Evolutionary conservation across 2,797 vertebrate species (phyloP).

Genomic region (Malacoctenus gilli): DNA sequence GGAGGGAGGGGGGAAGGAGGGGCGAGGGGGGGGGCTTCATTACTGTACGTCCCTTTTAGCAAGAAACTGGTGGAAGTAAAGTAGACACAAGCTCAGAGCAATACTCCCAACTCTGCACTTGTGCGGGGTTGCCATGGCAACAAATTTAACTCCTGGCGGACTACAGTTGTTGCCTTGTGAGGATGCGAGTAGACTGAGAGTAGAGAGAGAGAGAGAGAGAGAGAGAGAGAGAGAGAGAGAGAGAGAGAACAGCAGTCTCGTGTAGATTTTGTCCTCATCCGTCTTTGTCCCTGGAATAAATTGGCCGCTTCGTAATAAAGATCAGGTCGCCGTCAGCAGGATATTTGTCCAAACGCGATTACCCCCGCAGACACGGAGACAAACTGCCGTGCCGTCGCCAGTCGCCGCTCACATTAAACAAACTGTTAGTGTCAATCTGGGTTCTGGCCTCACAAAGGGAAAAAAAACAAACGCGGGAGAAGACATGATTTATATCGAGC

Average conservation of each 20-base stretch:
- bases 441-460: too few relatives aligned
- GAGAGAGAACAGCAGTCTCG: slow-evolving; percentile 4
- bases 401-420: slow-evolving; percentile 40
- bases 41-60: slow-evolving; percentile 12
- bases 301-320: slow-evolving; percentile 60
- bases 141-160: slow-evolving; percentile 43
- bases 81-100: slow-evolving; percentile 28
- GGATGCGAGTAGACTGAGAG: too few relatives aligned
- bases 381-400: slow-evolving; percentile 35
- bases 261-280: slow-evolving; percentile 49
- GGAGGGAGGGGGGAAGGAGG: too few relatives aligned
- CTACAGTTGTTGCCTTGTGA: slow-evolving; percentile 25
- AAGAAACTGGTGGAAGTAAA: slow-evolving; percentile 35
- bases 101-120: slow-evolving; percentile 34
- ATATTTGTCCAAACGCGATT: slow-evolving; percentile 47
- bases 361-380: slow-evolving; percentile 37
- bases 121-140: slow-evolving; percentile 75
- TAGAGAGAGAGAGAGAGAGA: too few relatives aligned
- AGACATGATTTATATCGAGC: slow-evolving; percentile 37
- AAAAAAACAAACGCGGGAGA: background rate
- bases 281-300: slow-evolving; percentile 69
- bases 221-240: slow-evolving; percentile 18
- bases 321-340: slow-evolving; percentile 49
- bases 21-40: too few relatives aligned
- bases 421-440: slow-evolving; percentile 36